These are phyloP conservation scores for Yponomeuta cagnagella DNA, from an alignment of 2,888 invertebrate genomes.

Conservation along the genomic window DNA sequence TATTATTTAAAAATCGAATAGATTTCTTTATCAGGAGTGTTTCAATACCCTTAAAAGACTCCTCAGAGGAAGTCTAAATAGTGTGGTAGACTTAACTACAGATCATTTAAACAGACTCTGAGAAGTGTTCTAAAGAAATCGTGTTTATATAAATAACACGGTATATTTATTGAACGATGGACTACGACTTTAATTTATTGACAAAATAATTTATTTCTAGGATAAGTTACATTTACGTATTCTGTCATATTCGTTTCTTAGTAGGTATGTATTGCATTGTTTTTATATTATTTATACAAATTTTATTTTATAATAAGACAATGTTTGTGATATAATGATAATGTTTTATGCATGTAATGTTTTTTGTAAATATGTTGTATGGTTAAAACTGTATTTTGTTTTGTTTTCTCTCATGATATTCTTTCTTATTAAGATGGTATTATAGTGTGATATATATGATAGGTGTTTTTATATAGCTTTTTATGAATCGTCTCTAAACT, in stretches of 20 bases:
- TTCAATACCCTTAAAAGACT: too few relatives aligned
- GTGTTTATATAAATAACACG: neutral
- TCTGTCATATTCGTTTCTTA: too few relatives aligned
- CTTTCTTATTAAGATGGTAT: neutral
- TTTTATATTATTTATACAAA: neutral
- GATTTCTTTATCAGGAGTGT: neutral
- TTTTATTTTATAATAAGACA: too few relatives aligned
- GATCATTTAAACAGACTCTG: neutral
- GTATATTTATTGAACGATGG: neutral
- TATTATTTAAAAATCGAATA: neutral
- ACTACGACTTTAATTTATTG: constrained; percentile 19
- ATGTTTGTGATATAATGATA: neutral
- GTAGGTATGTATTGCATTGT: neutral
- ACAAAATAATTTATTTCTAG: constrained; percentile 11
- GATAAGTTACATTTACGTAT: neutral
- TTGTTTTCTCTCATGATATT: neutral
- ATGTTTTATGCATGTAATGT: constrained; percentile 3
- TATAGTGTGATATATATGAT: neutral
- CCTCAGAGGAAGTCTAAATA: too few relatives aligned
- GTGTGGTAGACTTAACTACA: neutral
- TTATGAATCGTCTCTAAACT: neutral
- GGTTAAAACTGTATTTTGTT: neutral
- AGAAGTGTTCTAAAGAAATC: neutral
- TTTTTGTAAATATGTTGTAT: neutral
- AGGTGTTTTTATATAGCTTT: neutral